Evolutionary conservation across 2,797 vertebrate species (phyloP).

Genomic region (Smutsia gigantea): DNA sequence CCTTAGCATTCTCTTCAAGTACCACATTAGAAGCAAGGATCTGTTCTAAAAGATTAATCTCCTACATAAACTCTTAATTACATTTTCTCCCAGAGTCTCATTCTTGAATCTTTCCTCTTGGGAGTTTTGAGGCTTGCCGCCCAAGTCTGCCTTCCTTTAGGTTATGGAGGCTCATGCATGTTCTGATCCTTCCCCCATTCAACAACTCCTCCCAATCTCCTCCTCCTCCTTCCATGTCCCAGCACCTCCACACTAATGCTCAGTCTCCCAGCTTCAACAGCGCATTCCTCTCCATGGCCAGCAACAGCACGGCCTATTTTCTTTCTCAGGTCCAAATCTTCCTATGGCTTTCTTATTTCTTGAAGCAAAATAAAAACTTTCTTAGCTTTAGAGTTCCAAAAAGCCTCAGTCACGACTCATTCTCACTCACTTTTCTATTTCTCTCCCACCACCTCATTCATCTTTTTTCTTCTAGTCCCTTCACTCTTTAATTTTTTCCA

Average conservation of each 20-base stretch:
- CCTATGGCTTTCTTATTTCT: not conserved
- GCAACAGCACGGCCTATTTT: not conserved
- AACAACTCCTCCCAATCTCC: not conserved
- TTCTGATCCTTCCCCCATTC: not conserved
- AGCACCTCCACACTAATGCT: not conserved
- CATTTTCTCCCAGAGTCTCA: constrained; percentile 5
- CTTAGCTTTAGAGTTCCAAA: not conserved
- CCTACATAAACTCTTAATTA: not conserved
- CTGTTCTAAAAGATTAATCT: not conserved
- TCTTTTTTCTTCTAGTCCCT: not conserved
- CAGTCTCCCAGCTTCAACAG: not conserved
- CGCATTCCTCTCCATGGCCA: not conserved
- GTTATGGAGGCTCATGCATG: not conserved
- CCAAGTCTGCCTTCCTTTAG: not conserved
- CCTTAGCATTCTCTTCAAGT: not conserved
- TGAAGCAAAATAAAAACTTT: not conserved
- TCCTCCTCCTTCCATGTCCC: not conserved
- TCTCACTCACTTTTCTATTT: not conserved
- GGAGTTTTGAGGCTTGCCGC: not conserved
- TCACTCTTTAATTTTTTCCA: not conserved
- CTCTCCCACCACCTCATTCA: not conserved
- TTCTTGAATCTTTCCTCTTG: constrained; percentile 23
- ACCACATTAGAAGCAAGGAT: constrained; percentile 23
- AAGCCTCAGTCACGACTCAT: not conserved
- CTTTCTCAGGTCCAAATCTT: not conserved